phyloP scores from a whole-genome alignment of 2,113 vertebrate genomes.

The Todiramphus chloris region DNA sequence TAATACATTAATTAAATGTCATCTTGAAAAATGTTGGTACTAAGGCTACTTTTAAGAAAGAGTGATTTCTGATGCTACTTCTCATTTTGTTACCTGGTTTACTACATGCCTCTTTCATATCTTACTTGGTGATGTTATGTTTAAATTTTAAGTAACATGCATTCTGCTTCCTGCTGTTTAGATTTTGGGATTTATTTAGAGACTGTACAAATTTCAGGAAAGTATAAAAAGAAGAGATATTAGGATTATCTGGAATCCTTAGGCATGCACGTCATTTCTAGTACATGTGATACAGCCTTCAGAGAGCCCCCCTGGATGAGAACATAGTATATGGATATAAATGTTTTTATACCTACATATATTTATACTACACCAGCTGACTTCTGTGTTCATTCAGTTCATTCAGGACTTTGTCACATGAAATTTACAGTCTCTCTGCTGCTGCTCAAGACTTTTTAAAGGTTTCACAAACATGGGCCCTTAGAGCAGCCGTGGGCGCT shows the following conservation, averaged over 20 bases:
- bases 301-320: background rate
- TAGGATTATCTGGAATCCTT: background rate
- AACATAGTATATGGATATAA: background rate
- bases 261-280: background rate
- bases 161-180: background rate
- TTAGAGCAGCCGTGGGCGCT: fast-evolving
- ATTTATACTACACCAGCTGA: background rate
- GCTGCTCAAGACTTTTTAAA: background rate
- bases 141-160: background rate
- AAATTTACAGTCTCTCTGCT: background rate
- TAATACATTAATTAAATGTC: background rate
- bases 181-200: background rate
- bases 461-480: background rate
- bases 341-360: background rate
- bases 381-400: background rate
- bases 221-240: background rate
- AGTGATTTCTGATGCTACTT: background rate
- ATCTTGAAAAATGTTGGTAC: background rate
- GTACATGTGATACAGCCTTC: background rate
- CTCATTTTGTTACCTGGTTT: background rate
- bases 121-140: background rate
- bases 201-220: background rate
- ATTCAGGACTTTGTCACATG: background rate
- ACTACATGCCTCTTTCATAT: background rate
- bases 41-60: background rate